These are phyloP conservation scores for Drosophila hamatofila DNA, from an alignment of 2,888 invertebrate genomes.

Conservation along the genomic window DNA sequence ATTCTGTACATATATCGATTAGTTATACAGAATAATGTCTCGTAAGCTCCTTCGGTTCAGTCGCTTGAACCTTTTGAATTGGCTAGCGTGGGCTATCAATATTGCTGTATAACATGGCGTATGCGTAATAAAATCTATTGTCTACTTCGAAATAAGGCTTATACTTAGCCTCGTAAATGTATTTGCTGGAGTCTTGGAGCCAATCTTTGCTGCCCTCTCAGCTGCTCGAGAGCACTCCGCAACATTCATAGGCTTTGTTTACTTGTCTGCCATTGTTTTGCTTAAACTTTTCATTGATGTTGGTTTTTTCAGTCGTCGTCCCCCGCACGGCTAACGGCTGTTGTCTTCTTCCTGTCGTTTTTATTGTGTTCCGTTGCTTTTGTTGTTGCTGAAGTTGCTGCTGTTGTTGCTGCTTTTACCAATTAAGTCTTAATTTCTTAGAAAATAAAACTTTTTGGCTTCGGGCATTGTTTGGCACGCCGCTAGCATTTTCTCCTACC, in stretches of 20 bases:
- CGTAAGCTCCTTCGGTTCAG: not conserved
- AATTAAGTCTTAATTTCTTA: slow-evolving; percentile 80
- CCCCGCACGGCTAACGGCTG: slow-evolving; percentile 20
- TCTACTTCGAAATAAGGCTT: slow-evolving; percentile 9
- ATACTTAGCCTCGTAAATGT: slow-evolving; percentile 7
- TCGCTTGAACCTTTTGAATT: not conserved
- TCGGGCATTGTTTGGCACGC: slow-evolving; percentile 69
- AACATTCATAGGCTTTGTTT: slow-evolving; percentile 79
- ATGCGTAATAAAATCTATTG: slow-evolving; percentile 61
- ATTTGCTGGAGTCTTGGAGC: not conserved
- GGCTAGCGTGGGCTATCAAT: slow-evolving; percentile 42
- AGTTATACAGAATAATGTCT: not conserved
- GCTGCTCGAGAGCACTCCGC: slow-evolving; percentile 63
- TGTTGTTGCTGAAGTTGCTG: slow-evolving; percentile 30
- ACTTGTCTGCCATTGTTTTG: slow-evolving; percentile 73
- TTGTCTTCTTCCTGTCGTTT: slow-evolving; percentile 49
- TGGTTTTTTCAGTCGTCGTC: slow-evolving; percentile 59
- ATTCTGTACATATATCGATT: not conserved
- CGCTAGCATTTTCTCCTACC: slow-evolving; percentile 44
- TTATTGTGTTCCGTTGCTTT: slow-evolving; percentile 43
- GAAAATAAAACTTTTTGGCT: slow-evolving; percentile 79
- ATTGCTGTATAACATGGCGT: slow-evolving; percentile 63
- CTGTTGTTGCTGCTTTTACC: slow-evolving; percentile 74
- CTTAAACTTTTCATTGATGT: slow-evolving; percentile 80
- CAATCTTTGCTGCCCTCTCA: slow-evolving; percentile 40